Percentiles rank a stretch among this genome's conserved stretches.
These are phyloP conservation scores for Habrosyne pyritoides DNA, from an alignment of 2,888 invertebrate genomes.

Conservation along the genomic window DNA sequence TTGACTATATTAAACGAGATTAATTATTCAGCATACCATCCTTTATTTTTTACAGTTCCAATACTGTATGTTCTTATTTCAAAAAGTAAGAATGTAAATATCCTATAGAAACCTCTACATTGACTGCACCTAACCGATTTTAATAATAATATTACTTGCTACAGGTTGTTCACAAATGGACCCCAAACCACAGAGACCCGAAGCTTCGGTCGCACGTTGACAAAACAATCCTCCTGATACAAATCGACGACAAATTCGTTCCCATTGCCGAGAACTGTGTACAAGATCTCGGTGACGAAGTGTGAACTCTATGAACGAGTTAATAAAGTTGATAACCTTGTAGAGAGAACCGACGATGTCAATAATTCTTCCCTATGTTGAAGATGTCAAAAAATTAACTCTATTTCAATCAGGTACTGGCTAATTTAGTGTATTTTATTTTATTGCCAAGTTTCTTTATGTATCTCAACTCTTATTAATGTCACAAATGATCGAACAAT, in stretches of 20 bases:
- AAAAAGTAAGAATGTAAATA: too few species aligned
- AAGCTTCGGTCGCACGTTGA: slow-evolving; percentile 95
- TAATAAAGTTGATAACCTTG: slow-evolving; percentile 12
- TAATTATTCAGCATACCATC: too few species aligned
- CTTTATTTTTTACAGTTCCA: too few species aligned
- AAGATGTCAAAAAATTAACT: too few species aligned
- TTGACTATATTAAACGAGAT: too few species aligned
- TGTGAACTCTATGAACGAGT: slow-evolving; percentile 46
- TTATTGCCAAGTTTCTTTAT: not conserved
- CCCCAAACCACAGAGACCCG: slow-evolving; percentile 95
- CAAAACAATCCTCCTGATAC: slow-evolving; percentile 94
- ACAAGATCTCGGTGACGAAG: slow-evolving; percentile 89
- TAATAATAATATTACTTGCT: slow-evolving; percentile 5
- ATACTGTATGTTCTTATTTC: too few species aligned
- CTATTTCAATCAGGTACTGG: too few species aligned
- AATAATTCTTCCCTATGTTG: too few species aligned
- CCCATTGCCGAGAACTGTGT: slow-evolving; percentile 96
- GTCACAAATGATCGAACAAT: not conserved
- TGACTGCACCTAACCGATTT: not conserved
- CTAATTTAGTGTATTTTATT: not conserved
- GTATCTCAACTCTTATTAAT: not conserved
- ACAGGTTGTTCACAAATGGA: slow-evolving; percentile 96
- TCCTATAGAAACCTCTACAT: too few species aligned
- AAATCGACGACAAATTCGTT: slow-evolving; percentile 96
- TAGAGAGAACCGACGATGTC: not conserved